Percentiles rank a stretch among this genome's conserved stretches.
phyloP scores from a whole-genome alignment of 2,888 invertebrate genomes.

The Dendrolimus houi region DNA sequence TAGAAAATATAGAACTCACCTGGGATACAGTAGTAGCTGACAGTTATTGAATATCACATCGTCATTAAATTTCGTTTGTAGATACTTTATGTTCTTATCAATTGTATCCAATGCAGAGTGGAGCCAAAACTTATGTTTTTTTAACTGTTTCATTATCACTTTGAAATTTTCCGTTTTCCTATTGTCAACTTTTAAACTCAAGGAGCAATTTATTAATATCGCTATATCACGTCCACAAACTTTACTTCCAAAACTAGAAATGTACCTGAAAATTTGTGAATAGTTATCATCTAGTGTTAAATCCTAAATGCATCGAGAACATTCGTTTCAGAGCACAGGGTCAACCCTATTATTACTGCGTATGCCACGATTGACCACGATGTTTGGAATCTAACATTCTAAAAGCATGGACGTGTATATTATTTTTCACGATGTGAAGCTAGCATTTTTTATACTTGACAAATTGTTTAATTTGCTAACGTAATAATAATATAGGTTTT shows the following conservation, averaged over 20 bases:
- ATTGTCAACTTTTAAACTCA: slow-evolving; percentile 15
- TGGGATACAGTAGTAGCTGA: slow-evolving; percentile 81
- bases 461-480: too few relatives aligned
- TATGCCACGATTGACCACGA: too few relatives aligned
- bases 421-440: too few relatives aligned
- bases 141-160: slow-evolving; percentile 40
- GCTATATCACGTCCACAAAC: slow-evolving; percentile 54
- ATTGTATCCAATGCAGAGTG: slow-evolving; percentile 77
- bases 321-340: too few relatives aligned
- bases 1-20: slow-evolving; percentile 56
- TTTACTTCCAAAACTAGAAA: slow-evolving; percentile 73
- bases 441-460: too few relatives aligned
- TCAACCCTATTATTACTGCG: too few relatives aligned
- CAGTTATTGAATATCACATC: slow-evolving; percentile 77
- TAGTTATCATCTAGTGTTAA: too few relatives aligned
- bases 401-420: too few relatives aligned
- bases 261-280: slow-evolving; percentile 53
- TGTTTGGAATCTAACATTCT: too few relatives aligned
- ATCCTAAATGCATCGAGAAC: too few relatives aligned
- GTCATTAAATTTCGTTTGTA: slow-evolving; percentile 68
- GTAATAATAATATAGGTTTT: too few relatives aligned
- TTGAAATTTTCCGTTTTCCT: slow-evolving; percentile 12
- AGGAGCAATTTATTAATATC: slow-evolving; percentile 40
- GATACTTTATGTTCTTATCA: slow-evolving; percentile 73
- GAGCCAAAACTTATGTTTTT: slow-evolving; percentile 79